These are phyloP conservation scores for Nymphalis io DNA, from an alignment of 1,140 invertebrate species.

Conservation along the genomic window DNA sequence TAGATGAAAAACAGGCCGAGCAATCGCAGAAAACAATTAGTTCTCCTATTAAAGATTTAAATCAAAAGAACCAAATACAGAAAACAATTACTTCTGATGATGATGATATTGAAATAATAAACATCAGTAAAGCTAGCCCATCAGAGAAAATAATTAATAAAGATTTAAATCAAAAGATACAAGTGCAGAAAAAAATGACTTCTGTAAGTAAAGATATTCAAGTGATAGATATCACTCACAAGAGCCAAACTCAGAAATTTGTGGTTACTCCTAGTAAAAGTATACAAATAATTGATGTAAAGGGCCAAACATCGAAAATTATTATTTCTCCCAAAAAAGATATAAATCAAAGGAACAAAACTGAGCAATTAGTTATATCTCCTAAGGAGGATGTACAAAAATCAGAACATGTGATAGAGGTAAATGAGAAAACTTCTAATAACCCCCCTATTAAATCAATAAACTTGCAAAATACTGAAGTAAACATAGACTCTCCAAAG, in stretches of 20 bases:
- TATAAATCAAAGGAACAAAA: not conserved
- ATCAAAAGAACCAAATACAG: not conserved
- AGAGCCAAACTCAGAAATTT: not conserved
- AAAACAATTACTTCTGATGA: not conserved
- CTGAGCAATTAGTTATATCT: not conserved
- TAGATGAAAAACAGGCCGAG: not conserved
- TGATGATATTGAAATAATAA: not conserved
- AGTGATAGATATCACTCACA: not conserved
- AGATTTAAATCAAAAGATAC: not conserved
- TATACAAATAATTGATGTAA: not conserved
- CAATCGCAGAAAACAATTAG: not conserved
- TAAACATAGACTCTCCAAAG: not conserved
- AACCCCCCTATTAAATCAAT: not conserved
- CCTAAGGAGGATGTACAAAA: not conserved
- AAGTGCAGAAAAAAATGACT: not conserved
- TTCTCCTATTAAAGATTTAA: not conserved
- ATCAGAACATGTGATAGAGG: not conserved
- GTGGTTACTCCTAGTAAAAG: not conserved
- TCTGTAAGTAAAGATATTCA: not conserved
- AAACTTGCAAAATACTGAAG: not conserved
- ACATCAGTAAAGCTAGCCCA: not conserved
- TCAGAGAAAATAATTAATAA: not conserved
- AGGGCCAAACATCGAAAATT: not conserved
- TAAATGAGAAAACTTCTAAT: not conserved
- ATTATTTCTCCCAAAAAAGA: conserved; percentile 1